Evolutionary conservation across 2,113 vertebrate genomes (phyloP), one percentile per base, ranked within the genome.

Genomic region (Saimiri boliviensis): DNA sequence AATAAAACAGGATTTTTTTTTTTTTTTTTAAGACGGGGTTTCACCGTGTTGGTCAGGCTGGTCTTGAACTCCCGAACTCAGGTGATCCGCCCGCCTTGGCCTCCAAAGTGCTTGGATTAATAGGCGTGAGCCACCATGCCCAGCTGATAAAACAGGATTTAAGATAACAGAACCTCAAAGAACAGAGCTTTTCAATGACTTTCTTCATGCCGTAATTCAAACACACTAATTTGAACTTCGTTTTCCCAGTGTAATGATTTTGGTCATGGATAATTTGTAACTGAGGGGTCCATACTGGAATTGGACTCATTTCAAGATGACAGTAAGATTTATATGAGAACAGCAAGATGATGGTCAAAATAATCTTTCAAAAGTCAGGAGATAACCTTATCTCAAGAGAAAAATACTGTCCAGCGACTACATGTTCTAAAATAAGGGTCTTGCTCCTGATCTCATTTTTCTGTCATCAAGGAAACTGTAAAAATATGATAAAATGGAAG

Each of bases 201-300:
- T 95, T 91, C 85, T 94, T 86, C 68, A 8, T 58, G 49, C 71
- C 66, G 27, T 87, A 73, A 30, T 37, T 97, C 58, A 86, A 20
- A 68, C 66, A 96, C 17, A 73, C 86, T 77, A 83, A 42, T 81
- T 60, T 96, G 79, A 97, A 91, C 91, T 96, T 94, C 76, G 27
- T 94, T 98, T 89, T 93, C n/a, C 37, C 86, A 89, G 77, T 76
- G 47, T 91, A 96, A 97, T 96, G 90, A 86, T 74, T 94, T 97
- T 91, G 87, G 92, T 97, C 9, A 14, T 54, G 66, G 96, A 86
- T 97, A 97, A 93, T 97, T 97, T 68, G 70, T 97, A 86, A 25
- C 81, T 77, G 21, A 91, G 68, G 80, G 82, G 71, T 21, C 32
- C 63, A 7, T 70, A 27, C 17, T 93, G 58, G 54, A 97, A 91